Evolutionary conservation across 2,113 vertebrate species (phyloP).

Genomic region (Callionymus lyra): DNA sequence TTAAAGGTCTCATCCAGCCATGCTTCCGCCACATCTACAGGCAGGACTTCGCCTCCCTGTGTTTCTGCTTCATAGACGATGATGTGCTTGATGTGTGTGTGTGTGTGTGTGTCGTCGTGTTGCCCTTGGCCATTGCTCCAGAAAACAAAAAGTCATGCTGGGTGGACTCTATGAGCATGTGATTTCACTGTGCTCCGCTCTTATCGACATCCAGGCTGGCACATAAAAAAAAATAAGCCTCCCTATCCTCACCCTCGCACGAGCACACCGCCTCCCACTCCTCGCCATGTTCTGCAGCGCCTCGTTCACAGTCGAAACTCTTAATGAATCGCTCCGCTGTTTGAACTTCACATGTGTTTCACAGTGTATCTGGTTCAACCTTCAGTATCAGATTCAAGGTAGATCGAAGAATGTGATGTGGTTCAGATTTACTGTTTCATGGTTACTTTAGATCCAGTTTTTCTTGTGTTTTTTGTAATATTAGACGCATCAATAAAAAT

Average conservation of each 20-base stretch:
- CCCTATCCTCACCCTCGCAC: conserved; percentile 2
- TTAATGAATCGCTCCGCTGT: too few relatives aligned
- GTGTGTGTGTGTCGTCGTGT: conserved; percentile 2
- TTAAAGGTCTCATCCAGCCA: conserved; percentile 4
- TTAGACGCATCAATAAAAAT: too few relatives aligned
- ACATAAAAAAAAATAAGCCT: conserved; percentile 22
- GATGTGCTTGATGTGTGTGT: conserved; percentile 10
- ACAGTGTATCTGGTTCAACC: too few relatives aligned
- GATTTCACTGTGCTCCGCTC: conserved; percentile 32
- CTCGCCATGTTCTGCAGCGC: too few relatives aligned
- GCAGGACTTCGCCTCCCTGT: conserved; percentile 19
- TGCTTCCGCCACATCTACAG: neutral
- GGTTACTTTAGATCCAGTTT: too few relatives aligned
- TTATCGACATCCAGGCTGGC: conserved; percentile 30
- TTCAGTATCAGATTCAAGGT: too few relatives aligned
- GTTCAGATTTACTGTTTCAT: too few relatives aligned
- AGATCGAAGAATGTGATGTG: too few relatives aligned
- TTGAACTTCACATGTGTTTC: too few relatives aligned
- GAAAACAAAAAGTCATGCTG: conserved; percentile 41
- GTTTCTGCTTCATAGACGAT: conserved; percentile 34
- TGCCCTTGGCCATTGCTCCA: conserved; percentile 32
- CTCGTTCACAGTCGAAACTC: too few relatives aligned
- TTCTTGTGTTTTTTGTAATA: too few relatives aligned
- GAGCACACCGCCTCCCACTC: neutral
- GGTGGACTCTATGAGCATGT: too few relatives aligned